A percentile compares a stretch with the other conserved stretches of the same genome.
Conservation (phyloP, 2,113 vertebrate genomes). For the Scophthalmus maximus region DNA sequence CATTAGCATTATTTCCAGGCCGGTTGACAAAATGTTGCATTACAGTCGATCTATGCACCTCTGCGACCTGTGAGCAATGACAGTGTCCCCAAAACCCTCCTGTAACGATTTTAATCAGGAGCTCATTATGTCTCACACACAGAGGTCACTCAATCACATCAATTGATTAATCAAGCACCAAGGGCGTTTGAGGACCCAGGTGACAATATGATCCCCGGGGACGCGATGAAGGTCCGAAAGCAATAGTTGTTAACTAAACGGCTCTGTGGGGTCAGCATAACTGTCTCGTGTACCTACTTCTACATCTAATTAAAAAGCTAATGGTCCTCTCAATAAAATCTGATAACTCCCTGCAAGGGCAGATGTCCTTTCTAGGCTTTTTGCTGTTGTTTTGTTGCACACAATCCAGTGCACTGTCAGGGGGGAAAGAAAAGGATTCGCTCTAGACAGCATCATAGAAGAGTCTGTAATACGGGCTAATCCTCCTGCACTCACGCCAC, state of each 20-base stretch:
- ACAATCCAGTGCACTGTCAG: slow-evolving; percentile 36
- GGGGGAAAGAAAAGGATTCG: slow-evolving; percentile 51
- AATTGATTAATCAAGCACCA: slow-evolving; percentile 77
- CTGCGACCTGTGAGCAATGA: slow-evolving; percentile 17
- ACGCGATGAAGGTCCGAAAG: slow-evolving; percentile 32
- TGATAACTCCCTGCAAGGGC: slow-evolving; percentile 50
- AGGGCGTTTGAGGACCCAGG: slow-evolving; percentile 57
- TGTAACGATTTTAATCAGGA: slow-evolving; percentile 76
- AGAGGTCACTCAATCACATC: slow-evolving; percentile 72
- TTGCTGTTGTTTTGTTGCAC: slow-evolving; percentile 24
- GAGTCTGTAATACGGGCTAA: slow-evolving; percentile 66
- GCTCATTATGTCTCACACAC: slow-evolving; percentile 72
- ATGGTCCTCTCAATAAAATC: slow-evolving; percentile 40
- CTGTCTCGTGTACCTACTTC: slow-evolving; percentile 21
- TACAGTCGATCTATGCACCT: neutral
- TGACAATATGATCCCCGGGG: slow-evolving; percentile 57
- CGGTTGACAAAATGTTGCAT: slow-evolving; percentile 18
- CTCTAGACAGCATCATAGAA: slow-evolving; percentile 49
- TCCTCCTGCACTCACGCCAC: slow-evolving; percentile 53
- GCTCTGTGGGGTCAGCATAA: slow-evolving; percentile 44
- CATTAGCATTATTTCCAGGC: neutral
- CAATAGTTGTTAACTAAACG: slow-evolving; percentile 56
- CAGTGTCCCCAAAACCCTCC: slow-evolving; percentile 37
- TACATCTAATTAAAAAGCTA: slow-evolving; percentile 58
- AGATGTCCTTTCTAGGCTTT: slow-evolving; percentile 39